Base-by-base conservation (phyloP, 1,140 invertebrate species). In the Lysiphlebus fabarum region DNA sequence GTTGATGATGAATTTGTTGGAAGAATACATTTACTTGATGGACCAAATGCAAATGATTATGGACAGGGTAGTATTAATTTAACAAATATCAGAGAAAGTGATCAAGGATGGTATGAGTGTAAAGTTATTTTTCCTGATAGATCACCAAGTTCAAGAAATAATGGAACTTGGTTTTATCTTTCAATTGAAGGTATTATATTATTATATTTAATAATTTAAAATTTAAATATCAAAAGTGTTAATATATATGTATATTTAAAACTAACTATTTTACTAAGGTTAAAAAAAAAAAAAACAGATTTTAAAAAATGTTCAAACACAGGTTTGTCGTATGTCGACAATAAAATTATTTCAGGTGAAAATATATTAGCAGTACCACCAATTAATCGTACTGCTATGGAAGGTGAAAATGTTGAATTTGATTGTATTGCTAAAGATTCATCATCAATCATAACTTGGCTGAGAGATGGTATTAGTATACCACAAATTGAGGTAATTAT, bases 31-130 rank as follows among this genome's bases (percentile, higher is more conserved):
- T 81, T 85, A 44, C 69, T 87, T 7, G 76, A 83, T 10, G 80
- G 83, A 37, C 70, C 72, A 10, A 66, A 76, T 11, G 66, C 70
- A 12, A 69, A 70, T 1, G 81, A 81, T 4, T 86, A 83, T 50
- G 91, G 91, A 55, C 82, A 85, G 63, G 92, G 91, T 41, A 92
- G 92, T 63, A 86, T 95, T 67, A 95, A 95, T 77, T 79, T 96
- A 53, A 93, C 91, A n/a, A 86, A 89, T 49, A 92, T 96, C 64
- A 83, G 89, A 58, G 91, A 95, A 72, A 86, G 87, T 41, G 93
- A 96, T 77, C 86, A 89, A 65, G 94, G 93, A 53, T 93, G 91
- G 87, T 97, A 94, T 77, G 90, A 94, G 76, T 97, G 94, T 75
- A 85, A 85, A 68, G 86, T 96, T 10, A 85, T 89, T 63, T 95